Evolutionary conservation across 2,113 vertebrate genomes (phyloP).

Genomic region (Prolemur simus): DNA sequence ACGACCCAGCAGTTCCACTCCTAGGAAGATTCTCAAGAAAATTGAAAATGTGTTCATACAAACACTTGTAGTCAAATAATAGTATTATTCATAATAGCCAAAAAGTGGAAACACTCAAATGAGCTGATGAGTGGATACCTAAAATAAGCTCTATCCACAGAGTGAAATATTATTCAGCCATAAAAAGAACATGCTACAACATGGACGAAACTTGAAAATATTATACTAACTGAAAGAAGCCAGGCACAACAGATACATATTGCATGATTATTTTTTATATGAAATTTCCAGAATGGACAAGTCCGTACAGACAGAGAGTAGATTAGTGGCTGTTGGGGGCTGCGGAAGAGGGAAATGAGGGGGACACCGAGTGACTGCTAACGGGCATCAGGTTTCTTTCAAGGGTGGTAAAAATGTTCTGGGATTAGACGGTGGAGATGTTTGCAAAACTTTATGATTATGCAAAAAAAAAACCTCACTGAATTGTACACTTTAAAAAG

Average conservation of each 20-base stretch:
- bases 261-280: background rate
- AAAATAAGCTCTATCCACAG: background rate
- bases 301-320: background rate
- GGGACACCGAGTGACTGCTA: background rate
- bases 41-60: background rate
- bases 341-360: fast-evolving
- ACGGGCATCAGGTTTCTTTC: background rate
- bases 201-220: background rate
- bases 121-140: background rate
- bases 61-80: background rate
- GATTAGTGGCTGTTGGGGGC: background rate
- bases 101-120: background rate
- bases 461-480: background rate
- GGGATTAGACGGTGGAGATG: background rate
- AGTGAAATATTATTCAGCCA: background rate
- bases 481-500: background rate
- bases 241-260: background rate
- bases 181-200: background rate
- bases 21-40: background rate
- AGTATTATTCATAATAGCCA: background rate
- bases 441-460: background rate
- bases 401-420: background rate
- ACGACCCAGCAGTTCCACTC: background rate
- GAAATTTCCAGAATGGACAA: background rate
- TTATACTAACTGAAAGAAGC: background rate